phyloP scores from a whole-genome alignment of 2,888 invertebrate genomes.

The Zootermopsis nevadensis region DNA sequence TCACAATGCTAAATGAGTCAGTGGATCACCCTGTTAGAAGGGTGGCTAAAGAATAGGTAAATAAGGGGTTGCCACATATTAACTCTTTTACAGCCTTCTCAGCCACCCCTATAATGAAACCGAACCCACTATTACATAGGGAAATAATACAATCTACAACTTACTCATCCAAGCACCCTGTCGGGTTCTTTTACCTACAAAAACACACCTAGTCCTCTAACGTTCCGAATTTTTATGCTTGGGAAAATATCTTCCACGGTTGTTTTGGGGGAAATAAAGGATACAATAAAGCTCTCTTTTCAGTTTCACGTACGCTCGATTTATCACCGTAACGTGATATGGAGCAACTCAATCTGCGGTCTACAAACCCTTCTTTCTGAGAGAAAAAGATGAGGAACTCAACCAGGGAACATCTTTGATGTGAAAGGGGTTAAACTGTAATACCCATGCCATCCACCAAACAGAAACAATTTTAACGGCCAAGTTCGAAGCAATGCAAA shows the following conservation, averaged over 20 bases:
- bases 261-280: slow-evolving; percentile 24
- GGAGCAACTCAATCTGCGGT: slow-evolving; percentile 32
- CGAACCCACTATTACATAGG: slow-evolving; percentile 30
- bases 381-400: background rate
- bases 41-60: slow-evolving; percentile 43
- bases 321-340: slow-evolving; percentile 25
- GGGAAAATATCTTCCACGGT: slow-evolving; percentile 35
- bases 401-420: slow-evolving; percentile 12
- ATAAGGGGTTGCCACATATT: slow-evolving; percentile 49
- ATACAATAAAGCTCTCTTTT: slow-evolving; percentile 14
- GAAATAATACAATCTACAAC: slow-evolving; percentile 4
- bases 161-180: slow-evolving; percentile 17
- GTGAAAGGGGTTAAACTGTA: slow-evolving; percentile 6
- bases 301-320: slow-evolving; percentile 17
- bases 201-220: background rate
- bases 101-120: slow-evolving; percentile 19
- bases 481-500: background rate
- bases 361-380: background rate
- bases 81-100: slow-evolving; percentile 43
- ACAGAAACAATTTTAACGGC: background rate
- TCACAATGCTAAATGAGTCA: slow-evolving; percentile 46
- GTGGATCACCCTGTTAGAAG: slow-evolving; percentile 40
- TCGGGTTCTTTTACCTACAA: background rate
- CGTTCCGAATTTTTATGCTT: slow-evolving; percentile 35
- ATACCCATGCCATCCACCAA: background rate